These are phyloP conservation scores for Notamacropus eugenii DNA, from an alignment of 2,797 vertebrate species.

Conservation along the genomic window DNA sequence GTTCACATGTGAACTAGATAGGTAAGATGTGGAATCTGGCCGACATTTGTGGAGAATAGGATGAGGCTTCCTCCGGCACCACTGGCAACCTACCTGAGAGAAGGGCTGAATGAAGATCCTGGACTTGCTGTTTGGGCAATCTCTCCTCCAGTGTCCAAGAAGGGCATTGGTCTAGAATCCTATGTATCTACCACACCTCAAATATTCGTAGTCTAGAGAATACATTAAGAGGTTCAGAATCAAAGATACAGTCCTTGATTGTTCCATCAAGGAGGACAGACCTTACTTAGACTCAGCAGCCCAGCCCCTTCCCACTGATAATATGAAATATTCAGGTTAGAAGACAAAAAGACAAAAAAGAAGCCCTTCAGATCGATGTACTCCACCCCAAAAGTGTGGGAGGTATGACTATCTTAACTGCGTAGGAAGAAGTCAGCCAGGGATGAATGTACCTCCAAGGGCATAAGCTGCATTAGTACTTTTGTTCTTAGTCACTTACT, in stretches of 20 bases:
- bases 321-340: too few species aligned
- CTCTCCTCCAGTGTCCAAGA: background rate
- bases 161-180: background rate
- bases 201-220: background rate
- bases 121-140: background rate
- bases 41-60: background rate
- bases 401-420: background rate
- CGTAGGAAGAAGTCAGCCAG: background rate
- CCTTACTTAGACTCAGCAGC: background rate
- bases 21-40: background rate
- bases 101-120: background rate
- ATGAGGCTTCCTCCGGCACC: too few species aligned
- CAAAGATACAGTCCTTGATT: background rate
- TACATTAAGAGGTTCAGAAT: background rate
- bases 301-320: background rate
- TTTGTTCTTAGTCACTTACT: background rate
- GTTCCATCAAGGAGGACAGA: background rate
- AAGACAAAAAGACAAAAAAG: background rate
- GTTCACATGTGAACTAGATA: background rate
- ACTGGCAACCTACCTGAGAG: background rate
- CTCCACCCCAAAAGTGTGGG: background rate
- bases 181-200: background rate
- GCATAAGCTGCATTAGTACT: background rate
- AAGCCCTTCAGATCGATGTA: background rate
- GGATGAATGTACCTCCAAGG: background rate